Percentiles rank a stretch among this genome's conserved stretches.
Evolutionary conservation across 2,888 invertebrate species (phyloP).

Genomic region (Ophraella communa): DNA sequence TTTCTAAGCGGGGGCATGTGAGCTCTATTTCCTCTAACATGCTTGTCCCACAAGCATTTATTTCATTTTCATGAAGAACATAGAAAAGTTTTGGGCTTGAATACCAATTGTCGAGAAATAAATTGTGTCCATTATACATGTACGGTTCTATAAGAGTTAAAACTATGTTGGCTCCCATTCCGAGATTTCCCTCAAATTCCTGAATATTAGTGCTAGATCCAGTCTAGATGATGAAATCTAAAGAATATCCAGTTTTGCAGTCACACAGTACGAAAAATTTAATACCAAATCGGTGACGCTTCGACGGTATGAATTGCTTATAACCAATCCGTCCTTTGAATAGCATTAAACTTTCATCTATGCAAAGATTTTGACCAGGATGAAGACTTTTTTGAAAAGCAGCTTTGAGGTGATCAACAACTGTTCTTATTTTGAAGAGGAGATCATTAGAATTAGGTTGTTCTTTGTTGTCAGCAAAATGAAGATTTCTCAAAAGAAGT

Average conservation of each 20-base stretch:
- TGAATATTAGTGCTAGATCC: constrained; percentile 26
- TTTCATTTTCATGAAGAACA: constrained; percentile 2
- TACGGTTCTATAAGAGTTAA: constrained; percentile 22
- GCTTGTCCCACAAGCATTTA: constrained; percentile 25
- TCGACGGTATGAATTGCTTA: constrained; percentile 39
- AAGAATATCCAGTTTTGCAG: too few relatives aligned
- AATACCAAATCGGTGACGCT: constrained; percentile 37
- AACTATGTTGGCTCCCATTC: constrained; percentile 17
- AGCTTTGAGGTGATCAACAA: constrained; percentile 13
- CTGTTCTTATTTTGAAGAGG: constrained; percentile 22
- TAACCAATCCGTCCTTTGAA: constrained; percentile 37
- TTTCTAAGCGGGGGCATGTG: constrained; percentile 18
- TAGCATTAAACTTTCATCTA: constrained; percentile 34
- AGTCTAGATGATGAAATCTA: too few relatives aligned
- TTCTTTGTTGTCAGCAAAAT: constrained; percentile 21
- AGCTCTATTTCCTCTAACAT: constrained; percentile 9
- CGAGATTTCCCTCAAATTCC: constrained; percentile 5
- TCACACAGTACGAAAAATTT: constrained; percentile 34
- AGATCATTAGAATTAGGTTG: constrained; percentile 5
- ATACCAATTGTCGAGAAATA: constrained; percentile 22
- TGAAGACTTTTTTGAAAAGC: background rate
- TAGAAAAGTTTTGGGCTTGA: background rate
- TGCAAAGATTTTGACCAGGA: constrained; percentile 29
- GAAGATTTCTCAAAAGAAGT: constrained; percentile 6
- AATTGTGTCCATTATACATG: constrained; percentile 19